Percentiles rank a stretch among this genome's conserved stretches.
phyloP scores from a whole-genome alignment of 2,113 vertebrate genomes.

The Hemicordylus capensis region DNA sequence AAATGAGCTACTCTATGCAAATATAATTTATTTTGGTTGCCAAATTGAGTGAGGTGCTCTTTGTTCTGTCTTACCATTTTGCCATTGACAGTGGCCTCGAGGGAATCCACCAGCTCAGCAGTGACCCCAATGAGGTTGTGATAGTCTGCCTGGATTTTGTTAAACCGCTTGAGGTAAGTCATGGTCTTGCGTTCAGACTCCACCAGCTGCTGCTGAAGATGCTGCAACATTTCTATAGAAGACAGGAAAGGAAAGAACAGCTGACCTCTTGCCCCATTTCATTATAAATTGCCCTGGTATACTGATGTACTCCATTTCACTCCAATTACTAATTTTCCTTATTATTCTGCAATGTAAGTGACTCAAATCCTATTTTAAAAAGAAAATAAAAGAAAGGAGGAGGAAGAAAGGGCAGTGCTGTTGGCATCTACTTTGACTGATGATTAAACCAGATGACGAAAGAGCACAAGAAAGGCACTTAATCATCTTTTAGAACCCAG shows the following conservation, averaged over 20 bases:
- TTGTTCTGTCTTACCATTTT: slow-evolving; percentile 84
- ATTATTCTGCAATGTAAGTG: neutral
- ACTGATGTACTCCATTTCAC: neutral
- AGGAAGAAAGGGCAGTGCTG: neutral
- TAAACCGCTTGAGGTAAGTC: slow-evolving; percentile 80
- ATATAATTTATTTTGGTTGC: neutral
- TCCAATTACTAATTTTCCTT: neutral
- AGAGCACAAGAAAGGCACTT: neutral
- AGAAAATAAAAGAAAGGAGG: neutral
- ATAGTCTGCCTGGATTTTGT: slow-evolving; percentile 88
- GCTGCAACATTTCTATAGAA: slow-evolving; percentile 80
- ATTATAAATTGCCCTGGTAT: neutral
- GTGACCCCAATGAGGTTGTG: slow-evolving; percentile 90
- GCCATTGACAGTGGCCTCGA: slow-evolving; percentile 90
- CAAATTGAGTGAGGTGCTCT: neutral
- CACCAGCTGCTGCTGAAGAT: slow-evolving; percentile 85
- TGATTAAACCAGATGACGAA: neutral
- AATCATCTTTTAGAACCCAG: neutral
- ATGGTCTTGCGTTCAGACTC: slow-evolving; percentile 83
- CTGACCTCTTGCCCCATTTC: slow-evolving; percentile 17
- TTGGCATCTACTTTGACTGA: neutral
- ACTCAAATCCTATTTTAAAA: neutral
- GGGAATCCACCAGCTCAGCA: slow-evolving; percentile 92
- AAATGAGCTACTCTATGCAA: neutral
- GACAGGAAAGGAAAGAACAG: neutral